These are phyloP conservation scores for Gambusia affinis DNA, from an alignment of 2,113 vertebrate species.

Conservation along the genomic window DNA sequence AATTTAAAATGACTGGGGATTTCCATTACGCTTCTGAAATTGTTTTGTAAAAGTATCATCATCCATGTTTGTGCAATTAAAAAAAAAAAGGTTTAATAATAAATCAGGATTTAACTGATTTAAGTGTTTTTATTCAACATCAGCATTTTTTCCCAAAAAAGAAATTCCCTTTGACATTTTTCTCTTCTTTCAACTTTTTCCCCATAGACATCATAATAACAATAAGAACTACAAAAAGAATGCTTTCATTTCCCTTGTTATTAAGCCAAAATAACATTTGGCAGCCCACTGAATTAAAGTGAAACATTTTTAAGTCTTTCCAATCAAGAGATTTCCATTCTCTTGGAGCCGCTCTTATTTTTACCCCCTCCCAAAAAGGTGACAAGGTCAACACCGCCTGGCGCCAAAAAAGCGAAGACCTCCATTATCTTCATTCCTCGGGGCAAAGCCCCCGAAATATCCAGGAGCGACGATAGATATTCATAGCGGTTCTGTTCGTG, in stretches of 20 bases:
- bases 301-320: slow-evolving; percentile 1
- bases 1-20: no score
- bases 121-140: no score
- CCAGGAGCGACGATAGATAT: neutral
- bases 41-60: no score
- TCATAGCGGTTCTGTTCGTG: neutral
- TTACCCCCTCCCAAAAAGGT: slow-evolving; percentile 22
- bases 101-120: no score
- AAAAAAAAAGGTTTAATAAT: no score
- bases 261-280: neutral
- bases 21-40: no score
- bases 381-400: slow-evolving; percentile 44
- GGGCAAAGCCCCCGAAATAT: neutral
- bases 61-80: no score
- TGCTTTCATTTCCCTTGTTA: neutral
- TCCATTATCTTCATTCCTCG: neutral
- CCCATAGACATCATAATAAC: neutral
- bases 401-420: neutral
- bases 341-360: slow-evolving; percentile 8
- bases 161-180: neutral
- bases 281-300: neutral
- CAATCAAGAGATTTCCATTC: slow-evolving; percentile 20
- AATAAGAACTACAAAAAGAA: neutral
- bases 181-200: neutral
- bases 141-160: neutral